Conservation (phyloP, 2,888 invertebrate species). For the Hypomecis punctinalis region DNA sequence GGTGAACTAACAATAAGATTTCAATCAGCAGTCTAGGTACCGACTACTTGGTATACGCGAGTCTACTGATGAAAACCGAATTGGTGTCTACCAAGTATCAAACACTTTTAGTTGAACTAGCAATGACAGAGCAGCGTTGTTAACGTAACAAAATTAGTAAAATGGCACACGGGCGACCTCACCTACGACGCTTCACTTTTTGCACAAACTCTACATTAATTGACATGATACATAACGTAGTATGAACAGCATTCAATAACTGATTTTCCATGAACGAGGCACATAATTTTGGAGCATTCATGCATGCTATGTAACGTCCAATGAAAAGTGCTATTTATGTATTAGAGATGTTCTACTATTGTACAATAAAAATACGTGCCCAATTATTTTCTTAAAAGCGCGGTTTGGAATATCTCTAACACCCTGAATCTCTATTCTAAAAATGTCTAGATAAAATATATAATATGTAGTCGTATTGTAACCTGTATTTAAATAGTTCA, state of each 20-base stretch:
- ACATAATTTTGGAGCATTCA: not conserved
- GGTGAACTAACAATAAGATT: too few species aligned
- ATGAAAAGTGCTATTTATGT: conserved; percentile 13
- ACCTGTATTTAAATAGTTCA: not conserved
- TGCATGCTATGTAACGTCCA: conserved; percentile 1
- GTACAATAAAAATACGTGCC: not conserved
- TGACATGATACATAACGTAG: not conserved
- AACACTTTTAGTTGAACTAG: too few species aligned
- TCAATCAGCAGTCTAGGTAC: too few species aligned
- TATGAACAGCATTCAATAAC: not conserved
- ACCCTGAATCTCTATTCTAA: conserved; percentile 18
- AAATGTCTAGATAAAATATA: conserved; percentile 2
- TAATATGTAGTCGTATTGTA: not conserved
- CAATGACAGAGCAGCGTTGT: too few species aligned
- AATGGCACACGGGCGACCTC: too few species aligned
- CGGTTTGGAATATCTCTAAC: not conserved
- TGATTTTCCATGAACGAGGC: not conserved
- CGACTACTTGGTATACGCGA: too few species aligned
- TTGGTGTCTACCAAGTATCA: too few species aligned
- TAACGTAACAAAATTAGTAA: too few species aligned
- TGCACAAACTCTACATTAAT: too few species aligned
- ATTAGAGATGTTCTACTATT: conserved; percentile 4
- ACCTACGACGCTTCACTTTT: too few species aligned
- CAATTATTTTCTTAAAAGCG: not conserved
- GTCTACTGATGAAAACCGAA: too few species aligned